Evolutionary conservation across 1,140 invertebrate species (phyloP).

Genomic region (Triops longicaudatus): DNA sequence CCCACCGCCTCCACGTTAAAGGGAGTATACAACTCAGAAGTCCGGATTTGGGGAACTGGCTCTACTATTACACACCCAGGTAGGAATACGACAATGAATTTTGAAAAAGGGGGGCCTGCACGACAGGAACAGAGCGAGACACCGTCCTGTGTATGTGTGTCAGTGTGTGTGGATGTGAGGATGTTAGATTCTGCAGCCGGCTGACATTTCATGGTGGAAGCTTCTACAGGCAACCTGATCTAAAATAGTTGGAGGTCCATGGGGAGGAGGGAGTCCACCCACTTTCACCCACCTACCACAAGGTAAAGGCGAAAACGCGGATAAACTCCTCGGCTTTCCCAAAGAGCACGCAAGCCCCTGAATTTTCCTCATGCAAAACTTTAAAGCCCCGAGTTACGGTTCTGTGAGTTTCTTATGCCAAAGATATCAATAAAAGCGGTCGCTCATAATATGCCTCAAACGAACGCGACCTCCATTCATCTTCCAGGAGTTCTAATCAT

Average conservation of each 20-base stretch:
- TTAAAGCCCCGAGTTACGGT: background rate
- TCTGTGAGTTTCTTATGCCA: too few species aligned
- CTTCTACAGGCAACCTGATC: background rate
- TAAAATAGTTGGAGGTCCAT: background rate
- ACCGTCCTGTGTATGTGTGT: background rate
- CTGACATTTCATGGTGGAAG: conserved; percentile 3
- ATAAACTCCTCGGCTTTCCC: background rate
- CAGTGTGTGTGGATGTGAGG: too few species aligned
- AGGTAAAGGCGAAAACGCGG: conserved; percentile 1
- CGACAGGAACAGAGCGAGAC: conserved; percentile 10
- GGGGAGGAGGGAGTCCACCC: background rate
- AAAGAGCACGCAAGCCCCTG: background rate
- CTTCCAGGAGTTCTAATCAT: too few species aligned
- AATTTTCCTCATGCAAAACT: background rate
- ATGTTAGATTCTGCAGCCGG: background rate
- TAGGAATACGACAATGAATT: background rate
- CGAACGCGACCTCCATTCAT: too few species aligned
- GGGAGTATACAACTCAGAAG: background rate
- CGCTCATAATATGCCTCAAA: too few species aligned
- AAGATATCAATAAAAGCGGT: too few species aligned
- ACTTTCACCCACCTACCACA: background rate
- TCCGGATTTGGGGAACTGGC: background rate
- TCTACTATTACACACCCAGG: conserved; percentile 3
- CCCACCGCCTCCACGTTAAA: background rate
- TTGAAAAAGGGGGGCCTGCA: conserved; percentile 12